phyloP scores from a whole-genome alignment of 2,888 invertebrate genomes.

The Pilophorus perplexus region DNA sequence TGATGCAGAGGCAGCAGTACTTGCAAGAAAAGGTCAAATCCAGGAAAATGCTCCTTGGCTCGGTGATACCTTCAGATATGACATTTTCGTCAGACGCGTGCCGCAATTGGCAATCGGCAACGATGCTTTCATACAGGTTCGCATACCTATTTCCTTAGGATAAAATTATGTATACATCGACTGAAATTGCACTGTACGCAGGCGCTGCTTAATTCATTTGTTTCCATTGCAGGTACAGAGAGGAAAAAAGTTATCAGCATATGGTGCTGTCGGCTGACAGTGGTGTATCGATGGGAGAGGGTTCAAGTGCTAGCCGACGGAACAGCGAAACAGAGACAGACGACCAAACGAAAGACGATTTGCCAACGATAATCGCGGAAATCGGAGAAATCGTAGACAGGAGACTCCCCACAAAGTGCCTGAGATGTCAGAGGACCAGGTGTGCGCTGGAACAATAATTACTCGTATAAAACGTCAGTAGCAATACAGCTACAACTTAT shows the following conservation, averaged over 20 bases:
- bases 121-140: no score
- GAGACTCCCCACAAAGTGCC: conserved; percentile 5
- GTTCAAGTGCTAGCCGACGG: neutral
- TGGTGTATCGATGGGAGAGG: no score
- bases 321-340: neutral
- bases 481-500: no score
- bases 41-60: conserved; percentile 5
- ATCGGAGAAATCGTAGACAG: neutral
- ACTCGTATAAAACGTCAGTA: no score
- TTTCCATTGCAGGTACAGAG: neutral
- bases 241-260: neutral
- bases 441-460: no score
- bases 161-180: no score
- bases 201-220: no score
- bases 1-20: conserved; percentile 15
- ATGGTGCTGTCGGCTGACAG: neutral
- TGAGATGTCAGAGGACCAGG: conserved; percentile 5
- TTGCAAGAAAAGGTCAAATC: neutral
- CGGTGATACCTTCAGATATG: conserved; percentile 9
- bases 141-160: no score
- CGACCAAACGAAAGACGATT: no score
- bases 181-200: no score
- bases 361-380: conserved; percentile 2
- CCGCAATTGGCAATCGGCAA: no score
- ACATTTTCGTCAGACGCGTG: no score